Conservation (phyloP, 1,140 invertebrate genomes). For the Cydia amplana region DNA sequence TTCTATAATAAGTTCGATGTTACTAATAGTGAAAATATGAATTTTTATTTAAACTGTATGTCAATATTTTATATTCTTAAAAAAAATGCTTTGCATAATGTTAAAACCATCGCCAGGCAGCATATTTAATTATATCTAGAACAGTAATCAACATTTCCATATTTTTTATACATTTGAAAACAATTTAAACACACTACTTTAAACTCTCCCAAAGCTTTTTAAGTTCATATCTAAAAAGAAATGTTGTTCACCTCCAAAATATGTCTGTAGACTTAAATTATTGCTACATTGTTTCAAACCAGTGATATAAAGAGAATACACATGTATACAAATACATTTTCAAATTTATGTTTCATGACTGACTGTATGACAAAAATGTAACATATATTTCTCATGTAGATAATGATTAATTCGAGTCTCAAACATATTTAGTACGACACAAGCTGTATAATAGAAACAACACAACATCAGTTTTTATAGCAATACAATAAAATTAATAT, state of each 20-base stretch:
- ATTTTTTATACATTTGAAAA: not conserved
- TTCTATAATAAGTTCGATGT: too few relatives aligned
- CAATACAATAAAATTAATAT: not conserved
- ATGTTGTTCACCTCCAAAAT: not conserved
- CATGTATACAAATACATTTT: not conserved
- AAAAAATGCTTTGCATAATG: not conserved
- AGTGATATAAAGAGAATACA: not conserved
- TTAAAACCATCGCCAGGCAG: not conserved
- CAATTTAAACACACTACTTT: not conserved
- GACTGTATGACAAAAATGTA: too few relatives aligned
- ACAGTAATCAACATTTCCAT: slow-evolving; percentile 7
- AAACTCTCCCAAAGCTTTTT: not conserved
- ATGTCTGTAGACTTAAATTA: not conserved
- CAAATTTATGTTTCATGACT: not conserved
- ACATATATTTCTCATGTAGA: too few relatives aligned
- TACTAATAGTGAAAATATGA: too few relatives aligned
- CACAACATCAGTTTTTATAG: not conserved
- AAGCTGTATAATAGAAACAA: not conserved
- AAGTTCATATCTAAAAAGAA: not conserved
- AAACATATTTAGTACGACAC: not conserved
- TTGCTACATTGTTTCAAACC: not conserved
- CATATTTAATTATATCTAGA: not conserved
- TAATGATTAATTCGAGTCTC: not conserved
- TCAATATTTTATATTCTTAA: not conserved
- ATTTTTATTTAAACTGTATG: too few relatives aligned